Percentiles rank a stretch among this genome's conserved stretches.
phyloP scores from a whole-genome alignment of 1,140 invertebrate genomes.

The Rhyzopertha dominica region DNA sequence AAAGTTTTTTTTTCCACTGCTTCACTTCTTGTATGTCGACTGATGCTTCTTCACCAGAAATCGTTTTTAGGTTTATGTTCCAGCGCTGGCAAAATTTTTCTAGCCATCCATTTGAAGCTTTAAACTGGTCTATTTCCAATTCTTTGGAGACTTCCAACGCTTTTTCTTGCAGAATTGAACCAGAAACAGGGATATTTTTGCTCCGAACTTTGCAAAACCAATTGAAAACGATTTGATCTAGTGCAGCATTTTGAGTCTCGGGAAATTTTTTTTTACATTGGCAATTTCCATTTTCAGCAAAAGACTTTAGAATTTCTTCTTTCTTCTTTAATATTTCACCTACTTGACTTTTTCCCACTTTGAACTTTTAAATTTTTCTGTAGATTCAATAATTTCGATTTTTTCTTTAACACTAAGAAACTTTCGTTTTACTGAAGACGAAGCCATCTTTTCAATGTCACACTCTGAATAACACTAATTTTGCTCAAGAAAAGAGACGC shows the following conservation, averaged over 20 bases:
- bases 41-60: slow-evolving; percentile 4
- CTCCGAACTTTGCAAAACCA: slow-evolving; percentile 14
- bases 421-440: too few relatives aligned
- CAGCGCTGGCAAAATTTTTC: slow-evolving; percentile 11
- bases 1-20: slow-evolving; percentile 4
- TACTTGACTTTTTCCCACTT: slow-evolving; percentile 11
- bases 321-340: slow-evolving; percentile 14
- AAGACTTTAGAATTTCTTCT: slow-evolving; percentile 5
- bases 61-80: slow-evolving; percentile 2
- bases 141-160: slow-evolving; percentile 8
- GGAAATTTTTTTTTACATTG: slow-evolving; percentile 7
- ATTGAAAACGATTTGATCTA: slow-evolving; percentile 10
- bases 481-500: too few relatives aligned
- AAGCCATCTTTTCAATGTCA: too few relatives aligned
- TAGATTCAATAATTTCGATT: too few relatives aligned
- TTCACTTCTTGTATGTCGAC: neutral
- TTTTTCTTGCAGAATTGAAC: slow-evolving; percentile 10
- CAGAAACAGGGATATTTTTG: slow-evolving; percentile 12
- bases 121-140: slow-evolving; percentile 6
- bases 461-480: too few relatives aligned
- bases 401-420: too few relatives aligned
- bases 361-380: too few relatives aligned
- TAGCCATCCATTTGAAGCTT: slow-evolving; percentile 18
- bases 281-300: slow-evolving; percentile 7
- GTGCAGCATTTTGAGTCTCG: neutral